A percentile compares a stretch with the other conserved stretches of the same genome.
These are phyloP conservation scores for Lottia gigantea DNA, from an alignment of 2,888 invertebrate species.

Conservation along the genomic window DNA sequence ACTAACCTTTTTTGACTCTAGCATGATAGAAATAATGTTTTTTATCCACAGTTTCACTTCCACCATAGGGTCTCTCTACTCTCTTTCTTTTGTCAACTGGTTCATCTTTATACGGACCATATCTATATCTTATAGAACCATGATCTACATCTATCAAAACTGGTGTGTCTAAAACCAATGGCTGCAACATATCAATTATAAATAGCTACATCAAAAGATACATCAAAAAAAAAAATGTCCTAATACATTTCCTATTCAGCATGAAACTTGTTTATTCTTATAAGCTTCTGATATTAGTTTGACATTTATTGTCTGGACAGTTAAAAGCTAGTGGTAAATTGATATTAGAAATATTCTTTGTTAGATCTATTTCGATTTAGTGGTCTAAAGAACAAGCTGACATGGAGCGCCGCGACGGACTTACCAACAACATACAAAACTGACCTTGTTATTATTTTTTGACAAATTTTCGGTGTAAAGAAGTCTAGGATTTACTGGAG, in stretches of 20 bases:
- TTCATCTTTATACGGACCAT: slow-evolving; percentile 34
- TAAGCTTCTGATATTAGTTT: too few species aligned
- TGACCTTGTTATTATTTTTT: slow-evolving; percentile 44
- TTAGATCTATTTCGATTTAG: too few species aligned
- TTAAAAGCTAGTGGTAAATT: too few species aligned
- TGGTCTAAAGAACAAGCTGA: too few species aligned
- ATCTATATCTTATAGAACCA: slow-evolving; percentile 60
- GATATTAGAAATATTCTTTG: too few species aligned
- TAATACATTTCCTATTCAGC: not conserved
- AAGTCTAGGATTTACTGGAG: slow-evolving; percentile 48
- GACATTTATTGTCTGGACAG: too few species aligned
- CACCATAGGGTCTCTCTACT: slow-evolving; percentile 57
- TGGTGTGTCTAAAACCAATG: slow-evolving; percentile 54
- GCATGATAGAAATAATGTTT: slow-evolving; percentile 64
- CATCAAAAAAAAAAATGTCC: too few species aligned
- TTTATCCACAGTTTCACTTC: slow-evolving; percentile 38
- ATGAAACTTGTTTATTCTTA: too few species aligned
- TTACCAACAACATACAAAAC: too few species aligned
- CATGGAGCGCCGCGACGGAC: too few species aligned
- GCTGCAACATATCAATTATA: slow-evolving; percentile 29
- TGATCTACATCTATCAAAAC: slow-evolving; percentile 59
- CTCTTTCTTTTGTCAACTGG: slow-evolving; percentile 32
- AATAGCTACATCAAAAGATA: too few species aligned
- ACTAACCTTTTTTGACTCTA: slow-evolving; percentile 37
- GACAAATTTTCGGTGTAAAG: slow-evolving; percentile 42